phyloP scores from a whole-genome alignment of 2,113 vertebrate species.

The Rhipidura dahli region DNA sequence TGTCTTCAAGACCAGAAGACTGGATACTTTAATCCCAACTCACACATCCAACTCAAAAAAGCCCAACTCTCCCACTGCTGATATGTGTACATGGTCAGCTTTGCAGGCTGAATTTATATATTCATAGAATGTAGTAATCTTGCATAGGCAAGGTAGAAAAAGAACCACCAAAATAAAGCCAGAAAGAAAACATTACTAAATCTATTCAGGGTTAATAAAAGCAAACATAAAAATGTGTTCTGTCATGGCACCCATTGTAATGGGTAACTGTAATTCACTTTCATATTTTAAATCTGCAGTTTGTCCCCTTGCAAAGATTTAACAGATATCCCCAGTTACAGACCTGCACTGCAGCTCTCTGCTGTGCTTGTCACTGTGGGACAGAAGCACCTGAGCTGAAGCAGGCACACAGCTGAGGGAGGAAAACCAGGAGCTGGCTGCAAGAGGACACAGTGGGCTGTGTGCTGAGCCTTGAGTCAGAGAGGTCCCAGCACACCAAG shows the following conservation, averaged over 20 bases:
- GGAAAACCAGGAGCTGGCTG: not conserved
- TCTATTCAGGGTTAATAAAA: not conserved
- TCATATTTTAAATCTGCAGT: not conserved
- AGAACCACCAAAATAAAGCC: not conserved
- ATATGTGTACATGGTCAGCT: not conserved
- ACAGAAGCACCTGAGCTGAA: not conserved
- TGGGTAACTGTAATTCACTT: not conserved
- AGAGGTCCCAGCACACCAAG: not conserved
- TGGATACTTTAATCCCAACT: not conserved
- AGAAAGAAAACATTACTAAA: not conserved
- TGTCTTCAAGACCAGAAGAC: not conserved
- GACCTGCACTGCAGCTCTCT: not conserved
- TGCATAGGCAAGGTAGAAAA: not conserved
- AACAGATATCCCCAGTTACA: not conserved
- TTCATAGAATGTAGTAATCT: not conserved
- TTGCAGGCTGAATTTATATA: not conserved
- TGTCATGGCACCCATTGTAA: not conserved
- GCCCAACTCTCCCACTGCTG: not conserved
- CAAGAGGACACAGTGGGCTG: rapidly evolving
- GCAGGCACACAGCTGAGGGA: not conserved
- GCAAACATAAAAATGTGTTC: not conserved
- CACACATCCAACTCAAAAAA: not conserved
- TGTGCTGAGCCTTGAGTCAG: not conserved
- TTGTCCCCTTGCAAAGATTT: not conserved
- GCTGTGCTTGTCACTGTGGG: not conserved